phyloP scores from a whole-genome alignment of 2,888 invertebrate species.

The Polyommatus iphigenia region DNA sequence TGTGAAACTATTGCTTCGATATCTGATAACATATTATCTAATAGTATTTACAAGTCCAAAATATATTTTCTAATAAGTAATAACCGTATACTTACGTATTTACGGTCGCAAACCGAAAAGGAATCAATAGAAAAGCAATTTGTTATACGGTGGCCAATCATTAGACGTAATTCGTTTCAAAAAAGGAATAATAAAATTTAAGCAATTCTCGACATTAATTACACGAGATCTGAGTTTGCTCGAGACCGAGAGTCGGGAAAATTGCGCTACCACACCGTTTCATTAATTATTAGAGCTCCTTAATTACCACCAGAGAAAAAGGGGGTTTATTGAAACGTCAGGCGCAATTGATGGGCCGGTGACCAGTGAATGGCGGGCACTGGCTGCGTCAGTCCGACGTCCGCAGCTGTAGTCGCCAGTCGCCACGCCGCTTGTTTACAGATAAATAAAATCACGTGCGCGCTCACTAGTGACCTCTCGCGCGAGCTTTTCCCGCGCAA shows the following conservation, averaged over 20 bases:
- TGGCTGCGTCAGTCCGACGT: constrained; percentile 68
- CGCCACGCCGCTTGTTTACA: constrained; percentile 63
- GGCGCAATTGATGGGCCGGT: constrained; percentile 75
- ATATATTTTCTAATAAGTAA: not conserved
- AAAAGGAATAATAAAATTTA: constrained; percentile 26
- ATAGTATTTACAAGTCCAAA: not conserved
- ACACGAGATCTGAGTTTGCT: constrained; percentile 28
- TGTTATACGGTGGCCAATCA: constrained; percentile 1
- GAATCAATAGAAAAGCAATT: constrained; percentile 18
- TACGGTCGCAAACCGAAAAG: not conserved
- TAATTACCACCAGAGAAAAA: constrained; percentile 70
- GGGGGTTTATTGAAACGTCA: constrained; percentile 76
- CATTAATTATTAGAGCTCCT: constrained; percentile 68
- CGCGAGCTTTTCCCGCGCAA: constrained; percentile 41
- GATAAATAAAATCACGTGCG: constrained; percentile 61
- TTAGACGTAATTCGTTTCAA: constrained; percentile 21
- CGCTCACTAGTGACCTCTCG: constrained; percentile 52
- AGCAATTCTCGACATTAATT: constrained; percentile 25
- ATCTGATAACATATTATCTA: not conserved
- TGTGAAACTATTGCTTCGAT: not conserved
- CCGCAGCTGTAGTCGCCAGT: constrained; percentile 69
- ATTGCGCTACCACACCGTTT: constrained; percentile 39
- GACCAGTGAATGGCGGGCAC: constrained; percentile 70
- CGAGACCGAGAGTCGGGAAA: constrained; percentile 29
- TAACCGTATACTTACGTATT: not conserved